Percentiles rank a stretch among this genome's conserved stretches.
Evolutionary conservation across 2,797 vertebrate genomes (phyloP).

Genomic region (Clarias pachynema): DNA sequence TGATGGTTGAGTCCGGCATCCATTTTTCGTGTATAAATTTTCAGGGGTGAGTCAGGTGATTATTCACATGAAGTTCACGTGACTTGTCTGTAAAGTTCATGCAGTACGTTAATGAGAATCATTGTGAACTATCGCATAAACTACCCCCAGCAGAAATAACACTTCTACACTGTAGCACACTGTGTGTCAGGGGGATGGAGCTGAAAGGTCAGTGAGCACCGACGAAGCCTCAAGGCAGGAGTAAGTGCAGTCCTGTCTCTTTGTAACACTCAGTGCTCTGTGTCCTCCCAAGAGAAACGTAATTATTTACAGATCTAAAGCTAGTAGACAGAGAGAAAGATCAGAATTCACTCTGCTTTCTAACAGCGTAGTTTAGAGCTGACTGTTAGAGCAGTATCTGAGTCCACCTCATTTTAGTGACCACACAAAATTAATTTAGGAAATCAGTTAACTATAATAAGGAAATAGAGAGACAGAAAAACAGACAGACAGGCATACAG

Average conservation of each 20-base stretch:
- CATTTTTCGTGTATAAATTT: not conserved
- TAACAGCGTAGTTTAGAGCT: not conserved
- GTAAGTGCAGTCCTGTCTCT: conserved; percentile 26
- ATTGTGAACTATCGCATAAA: not conserved
- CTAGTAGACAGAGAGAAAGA: conserved; percentile 13
- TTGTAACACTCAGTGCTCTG: conserved; percentile 33
- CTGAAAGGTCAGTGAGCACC: conserved; percentile 52
- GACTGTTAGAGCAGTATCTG: not conserved
- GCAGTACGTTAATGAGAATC: not conserved
- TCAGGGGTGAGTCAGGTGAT: not conserved
- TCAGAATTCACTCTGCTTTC: not conserved
- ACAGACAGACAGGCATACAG: not conserved
- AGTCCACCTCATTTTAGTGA: not conserved
- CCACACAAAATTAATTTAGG: not conserved
- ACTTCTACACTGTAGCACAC: too few species aligned
- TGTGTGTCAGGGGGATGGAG: not conserved
- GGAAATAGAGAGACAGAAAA: not conserved
- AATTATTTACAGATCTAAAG: conserved; percentile 36
- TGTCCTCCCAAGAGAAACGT: conserved; percentile 17
- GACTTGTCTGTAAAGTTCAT: not conserved
- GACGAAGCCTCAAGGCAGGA: conserved; percentile 43
- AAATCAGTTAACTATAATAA: not conserved
- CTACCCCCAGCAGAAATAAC: not conserved
- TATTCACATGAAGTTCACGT: not conserved
- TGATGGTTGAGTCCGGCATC: not conserved